Conservation (phyloP, 2,797 vertebrate species). For the Masticophis lateralis region DNA sequence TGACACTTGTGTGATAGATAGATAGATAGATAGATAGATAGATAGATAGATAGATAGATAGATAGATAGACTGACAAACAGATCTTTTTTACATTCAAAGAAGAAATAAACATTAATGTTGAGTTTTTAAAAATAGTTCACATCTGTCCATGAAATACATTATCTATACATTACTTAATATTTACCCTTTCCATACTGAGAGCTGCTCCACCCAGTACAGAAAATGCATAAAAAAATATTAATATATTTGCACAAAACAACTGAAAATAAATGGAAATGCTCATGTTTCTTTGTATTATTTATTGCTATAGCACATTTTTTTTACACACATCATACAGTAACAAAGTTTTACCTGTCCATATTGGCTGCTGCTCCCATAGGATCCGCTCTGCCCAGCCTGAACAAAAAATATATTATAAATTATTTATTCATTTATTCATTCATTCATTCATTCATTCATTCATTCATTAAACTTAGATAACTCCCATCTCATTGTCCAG, state of each 20-base stretch:
- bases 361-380: conserved; percentile 10
- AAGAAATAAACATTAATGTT: not conserved
- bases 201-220: not conserved
- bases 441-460: no score
- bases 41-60: not conserved
- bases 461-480: not conserved
- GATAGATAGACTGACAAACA: not conserved
- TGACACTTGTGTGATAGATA: not conserved
- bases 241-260: not conserved
- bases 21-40: not conserved
- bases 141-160: not conserved
- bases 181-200: not conserved
- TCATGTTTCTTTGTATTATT: not conserved
- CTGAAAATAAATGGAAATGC: not conserved
- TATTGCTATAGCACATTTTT: not conserved
- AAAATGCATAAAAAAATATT: not conserved
- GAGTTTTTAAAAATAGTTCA: not conserved
- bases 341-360: conserved; percentile 19
- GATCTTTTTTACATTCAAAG: not conserved
- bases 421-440: not conserved
- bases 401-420: not conserved
- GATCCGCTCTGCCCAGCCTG: conserved; percentile 9
- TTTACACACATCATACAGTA: not conserved
- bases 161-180: not conserved
- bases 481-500: not conserved